These are phyloP conservation scores for Chaetodon trifascialis DNA, from an alignment of 2,113 vertebrate genomes.

Conservation along the genomic window DNA sequence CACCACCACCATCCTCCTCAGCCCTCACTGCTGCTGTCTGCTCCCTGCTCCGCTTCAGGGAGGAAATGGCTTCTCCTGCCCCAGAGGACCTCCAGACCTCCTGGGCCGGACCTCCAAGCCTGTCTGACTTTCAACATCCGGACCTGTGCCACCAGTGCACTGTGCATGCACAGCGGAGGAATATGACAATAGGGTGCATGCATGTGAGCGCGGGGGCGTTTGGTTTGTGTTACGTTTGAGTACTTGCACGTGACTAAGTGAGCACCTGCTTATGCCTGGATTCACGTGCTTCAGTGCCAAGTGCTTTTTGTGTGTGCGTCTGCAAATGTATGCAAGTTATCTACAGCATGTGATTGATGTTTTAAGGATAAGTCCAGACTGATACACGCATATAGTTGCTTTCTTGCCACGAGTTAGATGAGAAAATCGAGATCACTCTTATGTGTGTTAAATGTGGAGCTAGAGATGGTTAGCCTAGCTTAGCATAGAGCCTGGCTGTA, in stretches of 20 bases:
- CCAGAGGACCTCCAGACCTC: slow-evolving; percentile 76
- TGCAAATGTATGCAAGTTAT: slow-evolving; percentile 51
- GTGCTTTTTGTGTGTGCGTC: slow-evolving; percentile 28
- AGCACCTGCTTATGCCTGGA: slow-evolving; percentile 66
- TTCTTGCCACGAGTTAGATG: background rate
- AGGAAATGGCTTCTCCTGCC: slow-evolving; percentile 75
- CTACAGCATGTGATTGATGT: slow-evolving; percentile 49
- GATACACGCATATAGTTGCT: background rate
- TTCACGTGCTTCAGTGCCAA: slow-evolving; percentile 27
- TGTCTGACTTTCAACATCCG: slow-evolving; percentile 63
- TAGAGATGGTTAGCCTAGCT: background rate
- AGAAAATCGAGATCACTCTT: background rate
- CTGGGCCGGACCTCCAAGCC: slow-evolving; percentile 73
- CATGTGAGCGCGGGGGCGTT: slow-evolving; percentile 41
- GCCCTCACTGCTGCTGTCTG: slow-evolving; percentile 52
- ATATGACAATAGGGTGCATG: slow-evolving; percentile 42
- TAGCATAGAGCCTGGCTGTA: background rate
- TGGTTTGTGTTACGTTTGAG: slow-evolving; percentile 53
- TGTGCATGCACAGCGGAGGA: slow-evolving; percentile 22
- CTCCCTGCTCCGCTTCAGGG: slow-evolving; percentile 45
- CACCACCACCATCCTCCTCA: slow-evolving; percentile 38
- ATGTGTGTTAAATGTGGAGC: background rate
- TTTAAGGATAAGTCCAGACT: background rate
- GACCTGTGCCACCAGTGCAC: slow-evolving; percentile 42
- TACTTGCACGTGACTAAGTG: slow-evolving; percentile 45